Evolutionary conservation across 2,113 vertebrate genomes (phyloP).

Genomic region (Rhinolophus sinicus): DNA sequence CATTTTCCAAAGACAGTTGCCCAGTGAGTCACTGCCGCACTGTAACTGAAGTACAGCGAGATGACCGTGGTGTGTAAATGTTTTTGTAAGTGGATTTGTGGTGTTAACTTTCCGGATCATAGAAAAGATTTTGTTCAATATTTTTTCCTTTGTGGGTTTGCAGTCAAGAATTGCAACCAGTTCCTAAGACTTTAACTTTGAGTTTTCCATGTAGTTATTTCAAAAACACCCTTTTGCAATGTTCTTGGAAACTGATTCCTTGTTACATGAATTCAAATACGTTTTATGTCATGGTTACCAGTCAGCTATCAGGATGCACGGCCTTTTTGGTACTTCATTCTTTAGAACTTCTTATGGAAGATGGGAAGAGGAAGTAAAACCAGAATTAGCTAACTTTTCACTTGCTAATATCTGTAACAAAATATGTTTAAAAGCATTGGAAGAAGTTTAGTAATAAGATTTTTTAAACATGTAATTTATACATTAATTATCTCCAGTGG

Average conservation of each 20-base stretch:
- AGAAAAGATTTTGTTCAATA: constrained; percentile 44
- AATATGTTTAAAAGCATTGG: neutral
- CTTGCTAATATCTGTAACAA: constrained; percentile 27
- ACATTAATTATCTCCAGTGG: neutral
- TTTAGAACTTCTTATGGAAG: neutral
- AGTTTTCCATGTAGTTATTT: constrained; percentile 45
- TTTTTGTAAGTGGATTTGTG: constrained; percentile 53
- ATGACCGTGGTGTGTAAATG: neutral
- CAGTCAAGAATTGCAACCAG: constrained; percentile 29
- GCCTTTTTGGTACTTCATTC: neutral
- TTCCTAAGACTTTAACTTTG: constrained; percentile 15
- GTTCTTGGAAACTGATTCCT: constrained; percentile 31
- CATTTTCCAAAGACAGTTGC: neutral
- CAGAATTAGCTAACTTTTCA: neutral
- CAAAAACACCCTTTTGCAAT: constrained; percentile 53
- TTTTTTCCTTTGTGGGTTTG: constrained; percentile 42
- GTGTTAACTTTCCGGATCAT: constrained; percentile 48
- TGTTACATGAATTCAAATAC: constrained; percentile 26
- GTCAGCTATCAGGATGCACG: neutral
- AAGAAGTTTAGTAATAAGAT: neutral
- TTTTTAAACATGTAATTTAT: constrained; percentile 6
- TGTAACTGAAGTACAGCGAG: neutral
- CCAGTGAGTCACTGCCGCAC: neutral
- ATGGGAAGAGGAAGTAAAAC: neutral
- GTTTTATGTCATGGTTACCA: neutral